phyloP scores from a whole-genome alignment of 92 coral and sea anemone species.

The Hydrozoanthus gracilis region DNA sequence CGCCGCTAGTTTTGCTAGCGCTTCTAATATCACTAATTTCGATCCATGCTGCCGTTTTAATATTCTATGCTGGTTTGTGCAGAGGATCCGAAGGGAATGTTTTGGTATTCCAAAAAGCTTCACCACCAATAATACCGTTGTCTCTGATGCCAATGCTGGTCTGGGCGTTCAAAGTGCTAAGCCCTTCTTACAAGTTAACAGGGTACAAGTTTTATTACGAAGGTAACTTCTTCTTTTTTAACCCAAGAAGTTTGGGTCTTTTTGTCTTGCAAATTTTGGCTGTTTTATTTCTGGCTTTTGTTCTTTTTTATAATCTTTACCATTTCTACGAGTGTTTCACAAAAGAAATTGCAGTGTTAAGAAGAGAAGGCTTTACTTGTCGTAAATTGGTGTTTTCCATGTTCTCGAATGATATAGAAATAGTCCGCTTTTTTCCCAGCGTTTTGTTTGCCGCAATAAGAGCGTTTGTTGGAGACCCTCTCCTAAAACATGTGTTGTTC shows the following conservation, averaged over 20 bases:
- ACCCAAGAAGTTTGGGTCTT: background rate
- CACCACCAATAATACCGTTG: background rate
- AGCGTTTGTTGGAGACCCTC: background rate
- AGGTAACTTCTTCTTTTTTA: background rate
- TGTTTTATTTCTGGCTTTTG: background rate
- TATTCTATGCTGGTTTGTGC: background rate
- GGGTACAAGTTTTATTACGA: background rate
- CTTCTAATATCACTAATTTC: background rate
- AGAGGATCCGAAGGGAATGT: background rate
- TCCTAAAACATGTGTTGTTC: background rate
- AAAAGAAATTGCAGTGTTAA: background rate
- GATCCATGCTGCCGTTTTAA: background rate
- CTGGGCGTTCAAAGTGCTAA: conserved; percentile 19
- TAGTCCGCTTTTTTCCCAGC: background rate
- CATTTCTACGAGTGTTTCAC: background rate
- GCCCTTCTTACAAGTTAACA: background rate
- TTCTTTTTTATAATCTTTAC: background rate
- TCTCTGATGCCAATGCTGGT: conserved; percentile 9
- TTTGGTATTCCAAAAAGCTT: background rate
- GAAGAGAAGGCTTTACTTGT: background rate
- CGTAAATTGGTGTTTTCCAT: background rate
- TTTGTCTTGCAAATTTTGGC: background rate
- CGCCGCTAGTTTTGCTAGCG: background rate
- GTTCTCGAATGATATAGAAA: background rate
- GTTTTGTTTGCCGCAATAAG: background rate